Evolutionary conservation across 2,113 vertebrate genomes (phyloP).

Genomic region (Callocephalon fimbriatum): DNA sequence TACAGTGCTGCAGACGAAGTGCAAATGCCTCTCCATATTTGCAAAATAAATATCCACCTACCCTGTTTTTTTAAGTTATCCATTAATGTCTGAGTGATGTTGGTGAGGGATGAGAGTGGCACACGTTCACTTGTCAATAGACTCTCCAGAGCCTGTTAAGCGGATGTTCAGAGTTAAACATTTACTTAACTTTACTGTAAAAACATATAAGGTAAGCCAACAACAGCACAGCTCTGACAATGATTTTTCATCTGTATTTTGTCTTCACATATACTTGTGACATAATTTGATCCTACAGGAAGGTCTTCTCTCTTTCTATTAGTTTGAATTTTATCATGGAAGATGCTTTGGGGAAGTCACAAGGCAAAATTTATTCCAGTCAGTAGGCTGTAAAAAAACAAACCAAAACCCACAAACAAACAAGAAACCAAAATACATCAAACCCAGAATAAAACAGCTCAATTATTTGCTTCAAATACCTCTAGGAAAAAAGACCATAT

Average conservation of each 20-base stretch:
- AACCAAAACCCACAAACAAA: neutral
- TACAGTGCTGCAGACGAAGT: neutral
- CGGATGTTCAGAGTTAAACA: neutral
- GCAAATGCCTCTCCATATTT: neutral
- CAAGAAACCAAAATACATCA: accelerated
- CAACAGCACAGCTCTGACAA: neutral
- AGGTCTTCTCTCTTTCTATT: neutral
- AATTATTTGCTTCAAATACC: neutral
- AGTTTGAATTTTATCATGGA: neutral
- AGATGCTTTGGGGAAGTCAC: neutral
- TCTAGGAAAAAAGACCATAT: neutral
- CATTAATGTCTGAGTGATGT: constrained; percentile 83
- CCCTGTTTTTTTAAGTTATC: constrained; percentile 88
- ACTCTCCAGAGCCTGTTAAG: constrained; percentile 89
- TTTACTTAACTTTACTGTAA: neutral
- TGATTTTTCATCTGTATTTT: neutral
- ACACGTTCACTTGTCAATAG: constrained; percentile 85
- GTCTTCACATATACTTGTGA: neutral
- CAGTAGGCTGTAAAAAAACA: neutral
- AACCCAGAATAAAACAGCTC: neutral
- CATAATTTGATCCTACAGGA: neutral
- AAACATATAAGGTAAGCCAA: neutral
- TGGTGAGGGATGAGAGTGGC: constrained; percentile 87
- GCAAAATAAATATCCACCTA: constrained; percentile 63
- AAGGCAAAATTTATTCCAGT: neutral